phyloP scores from a whole-genome alignment of 2,797 vertebrate genomes.

The Liparis tanakae region DNA sequence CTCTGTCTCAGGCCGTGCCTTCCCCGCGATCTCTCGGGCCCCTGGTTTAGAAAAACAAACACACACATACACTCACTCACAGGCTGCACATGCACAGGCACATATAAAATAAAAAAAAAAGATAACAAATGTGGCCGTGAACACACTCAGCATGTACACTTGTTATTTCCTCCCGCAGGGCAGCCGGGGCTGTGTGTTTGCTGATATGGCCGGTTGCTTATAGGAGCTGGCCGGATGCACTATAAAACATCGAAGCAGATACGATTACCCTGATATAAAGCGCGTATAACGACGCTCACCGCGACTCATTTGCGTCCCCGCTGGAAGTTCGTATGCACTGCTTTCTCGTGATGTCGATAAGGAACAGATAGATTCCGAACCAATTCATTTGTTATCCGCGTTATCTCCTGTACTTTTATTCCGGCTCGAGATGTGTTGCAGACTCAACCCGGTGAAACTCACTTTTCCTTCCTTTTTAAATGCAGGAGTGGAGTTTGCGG shows the following conservation, averaged over 20 bases:
- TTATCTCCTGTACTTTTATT: slow-evolving; percentile 58
- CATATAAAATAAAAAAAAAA: slow-evolving; percentile 48
- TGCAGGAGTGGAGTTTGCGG: slow-evolving; percentile 44
- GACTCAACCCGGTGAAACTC: slow-evolving; percentile 39
- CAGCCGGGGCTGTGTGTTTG: slow-evolving; percentile 52
- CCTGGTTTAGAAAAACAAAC: slow-evolving; percentile 53
- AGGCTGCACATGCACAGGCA: slow-evolving; percentile 30
- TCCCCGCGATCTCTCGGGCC: slow-evolving; percentile 76
- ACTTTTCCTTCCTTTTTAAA: slow-evolving; percentile 39
- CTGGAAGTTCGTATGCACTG: slow-evolving; percentile 22
- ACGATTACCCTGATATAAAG: slow-evolving; percentile 56
- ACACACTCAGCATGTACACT: slow-evolving; percentile 52
- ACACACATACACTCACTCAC: slow-evolving; percentile 5
- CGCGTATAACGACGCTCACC: slow-evolving; percentile 29
- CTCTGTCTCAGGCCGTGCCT: slow-evolving; percentile 53
- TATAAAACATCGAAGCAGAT: slow-evolving; percentile 62
- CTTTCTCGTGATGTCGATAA: slow-evolving; percentile 55
- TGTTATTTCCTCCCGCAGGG: slow-evolving; percentile 57
- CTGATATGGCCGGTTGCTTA: slow-evolving; percentile 63
- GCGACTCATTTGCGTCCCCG: slow-evolving; percentile 13
- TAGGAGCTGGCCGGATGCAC: slow-evolving; percentile 26
- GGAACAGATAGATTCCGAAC: slow-evolving; percentile 50
- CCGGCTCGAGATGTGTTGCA: slow-evolving; percentile 32
- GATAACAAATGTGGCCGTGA: slow-evolving; percentile 67
- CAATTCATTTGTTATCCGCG: slow-evolving; percentile 59